These are phyloP conservation scores for Drosophila mimetica DNA, from an alignment of 2,888 invertebrate species.

Conservation along the genomic window DNA sequence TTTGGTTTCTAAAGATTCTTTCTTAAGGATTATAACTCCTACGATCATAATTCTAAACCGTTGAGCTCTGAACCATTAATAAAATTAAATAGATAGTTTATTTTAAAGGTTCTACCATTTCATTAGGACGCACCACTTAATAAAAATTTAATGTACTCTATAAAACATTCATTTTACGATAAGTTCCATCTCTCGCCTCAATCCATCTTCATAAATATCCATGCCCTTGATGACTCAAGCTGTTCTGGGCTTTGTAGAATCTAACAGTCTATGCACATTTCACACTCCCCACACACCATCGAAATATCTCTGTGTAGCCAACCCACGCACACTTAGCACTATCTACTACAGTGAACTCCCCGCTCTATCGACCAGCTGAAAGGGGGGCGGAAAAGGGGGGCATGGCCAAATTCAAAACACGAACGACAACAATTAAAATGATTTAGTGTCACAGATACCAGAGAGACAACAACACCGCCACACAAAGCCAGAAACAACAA, in stretches of 20 bases:
- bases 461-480: conserved; percentile 19
- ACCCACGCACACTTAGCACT: conserved; percentile 41
- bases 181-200: not conserved
- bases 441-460: conserved; percentile 63
- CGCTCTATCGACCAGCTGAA: conserved; percentile 14
- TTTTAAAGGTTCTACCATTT: not conserved
- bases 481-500: conserved; percentile 24
- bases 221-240: not conserved
- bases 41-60: no score
- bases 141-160: not conserved
- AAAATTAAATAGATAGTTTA: no score
- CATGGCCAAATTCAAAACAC: conserved; percentile 57
- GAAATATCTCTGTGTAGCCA: not conserved
- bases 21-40: no score
- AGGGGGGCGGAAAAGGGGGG: conserved; percentile 1
- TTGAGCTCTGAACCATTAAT: no score
- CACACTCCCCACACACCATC: conserved; percentile 35
- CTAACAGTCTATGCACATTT: conserved; percentile 27
- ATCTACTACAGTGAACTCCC: conserved; percentile 41
- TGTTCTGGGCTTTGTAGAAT: conserved; percentile 2
- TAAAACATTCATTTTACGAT: not conserved
- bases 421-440: conserved; percentile 79
- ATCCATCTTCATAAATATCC: not conserved
- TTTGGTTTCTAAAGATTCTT: no score
- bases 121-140: not conserved